These are phyloP conservation scores for Silurus lanzhouensis DNA, from an alignment of 2,797 vertebrate genomes.

Conservation along the genomic window DNA sequence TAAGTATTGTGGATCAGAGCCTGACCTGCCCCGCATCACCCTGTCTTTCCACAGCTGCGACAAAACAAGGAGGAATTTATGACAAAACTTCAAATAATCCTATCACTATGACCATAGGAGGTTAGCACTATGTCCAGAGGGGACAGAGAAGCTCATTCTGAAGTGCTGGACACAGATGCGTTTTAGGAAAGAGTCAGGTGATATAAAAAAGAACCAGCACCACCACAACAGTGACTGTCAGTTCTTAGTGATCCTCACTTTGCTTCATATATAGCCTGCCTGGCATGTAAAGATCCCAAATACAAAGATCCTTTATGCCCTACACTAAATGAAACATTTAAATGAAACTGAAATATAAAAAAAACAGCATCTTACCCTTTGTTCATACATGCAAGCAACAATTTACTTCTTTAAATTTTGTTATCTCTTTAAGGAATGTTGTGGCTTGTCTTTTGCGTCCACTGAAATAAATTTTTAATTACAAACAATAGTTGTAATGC, in stretches of 20 bases:
- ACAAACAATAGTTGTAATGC: neutral
- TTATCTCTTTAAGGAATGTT: neutral
- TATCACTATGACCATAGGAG: slow-evolving; percentile 2
- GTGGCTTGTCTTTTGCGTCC: neutral
- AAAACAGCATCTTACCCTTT: neutral
- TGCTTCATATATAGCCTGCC: neutral
- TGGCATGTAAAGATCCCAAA: neutral
- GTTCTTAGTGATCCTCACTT: neutral
- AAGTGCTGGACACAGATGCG: neutral
- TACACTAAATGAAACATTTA: neutral
- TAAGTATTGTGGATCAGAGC: slow-evolving; percentile 43
- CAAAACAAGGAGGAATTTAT: slow-evolving; percentile 26
- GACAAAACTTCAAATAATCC: slow-evolving; percentile 30
- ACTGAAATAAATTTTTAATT: neutral
- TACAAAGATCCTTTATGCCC: neutral
- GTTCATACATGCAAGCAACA: neutral
- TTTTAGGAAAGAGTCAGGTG: too few relatives aligned
- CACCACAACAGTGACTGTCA: neutral
- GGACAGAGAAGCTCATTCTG: neutral
- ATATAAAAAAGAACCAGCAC: neutral
- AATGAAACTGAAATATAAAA: neutral
- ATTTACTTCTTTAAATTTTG: neutral
- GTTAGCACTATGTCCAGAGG: neutral
- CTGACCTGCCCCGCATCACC: slow-evolving; percentile 37
- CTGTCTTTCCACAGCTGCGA: slow-evolving; percentile 32